A percentile compares a stretch with the other conserved stretches of the same genome.
These are phyloP conservation scores for Gobio occitaniae DNA, from an alignment of 2,797 vertebrate genomes.

Conservation along the genomic window DNA sequence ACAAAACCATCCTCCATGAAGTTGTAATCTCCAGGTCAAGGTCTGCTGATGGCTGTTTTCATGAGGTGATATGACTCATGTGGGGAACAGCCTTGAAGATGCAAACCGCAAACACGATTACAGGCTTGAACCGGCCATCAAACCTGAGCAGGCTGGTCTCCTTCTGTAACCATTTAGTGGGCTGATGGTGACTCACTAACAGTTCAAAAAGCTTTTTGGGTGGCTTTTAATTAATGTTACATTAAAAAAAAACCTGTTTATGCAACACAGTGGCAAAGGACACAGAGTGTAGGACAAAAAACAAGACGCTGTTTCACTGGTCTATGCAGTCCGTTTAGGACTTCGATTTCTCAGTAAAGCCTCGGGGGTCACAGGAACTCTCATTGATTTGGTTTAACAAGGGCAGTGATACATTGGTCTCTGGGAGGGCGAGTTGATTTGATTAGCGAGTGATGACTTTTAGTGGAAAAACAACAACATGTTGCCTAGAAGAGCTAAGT, in stretches of 20 bases:
- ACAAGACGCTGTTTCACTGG: neutral
- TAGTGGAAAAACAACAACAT: constrained; percentile 26
- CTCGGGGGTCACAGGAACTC: constrained; percentile 25
- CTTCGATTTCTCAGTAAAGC: constrained; percentile 28
- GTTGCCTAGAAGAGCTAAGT: neutral
- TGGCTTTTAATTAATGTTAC: constrained; percentile 43
- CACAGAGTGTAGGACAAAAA: constrained; percentile 13
- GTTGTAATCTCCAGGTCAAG: neutral
- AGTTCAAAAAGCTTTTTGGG: constrained; percentile 52
- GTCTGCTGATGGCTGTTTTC: constrained; percentile 1
- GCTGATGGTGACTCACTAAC: constrained; percentile 35
- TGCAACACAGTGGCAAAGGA: constrained; percentile 43
- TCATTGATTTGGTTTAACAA: constrained; percentile 29
- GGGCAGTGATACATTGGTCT: constrained; percentile 13
- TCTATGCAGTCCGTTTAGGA: neutral
- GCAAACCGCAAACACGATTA: constrained; percentile 9
- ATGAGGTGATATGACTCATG: neutral
- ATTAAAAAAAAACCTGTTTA: constrained; percentile 52
- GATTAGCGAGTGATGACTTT: constrained; percentile 23
- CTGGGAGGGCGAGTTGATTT: neutral
- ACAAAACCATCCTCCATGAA: neutral
- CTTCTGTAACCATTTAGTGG: constrained; percentile 62
- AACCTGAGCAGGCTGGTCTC: neutral
- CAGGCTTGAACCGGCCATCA: neutral
- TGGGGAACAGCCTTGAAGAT: neutral